A percentile compares a stretch with the other conserved stretches of the same genome.
phyloP scores from a whole-genome alignment of 2,797 vertebrate genomes.

The Erpetoichthys calabaricus region DNA sequence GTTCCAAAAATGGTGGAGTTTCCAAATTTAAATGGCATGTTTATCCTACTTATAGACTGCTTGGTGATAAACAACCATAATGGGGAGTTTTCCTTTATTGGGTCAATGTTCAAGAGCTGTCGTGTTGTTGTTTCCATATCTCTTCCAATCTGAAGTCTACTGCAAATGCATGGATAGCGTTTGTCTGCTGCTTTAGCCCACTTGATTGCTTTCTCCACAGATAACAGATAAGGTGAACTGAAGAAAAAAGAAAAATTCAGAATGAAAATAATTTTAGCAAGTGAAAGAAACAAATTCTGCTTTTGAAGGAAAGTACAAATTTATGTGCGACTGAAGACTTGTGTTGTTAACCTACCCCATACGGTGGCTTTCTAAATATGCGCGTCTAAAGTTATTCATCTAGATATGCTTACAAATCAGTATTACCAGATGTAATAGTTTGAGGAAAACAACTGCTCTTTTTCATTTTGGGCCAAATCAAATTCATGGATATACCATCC shows the following conservation, averaged over 20 bases:
- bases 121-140: constrained; percentile 63
- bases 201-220: constrained; percentile 46
- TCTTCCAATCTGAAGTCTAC: constrained; percentile 58
- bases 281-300: too few species aligned
- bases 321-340: too few species aligned
- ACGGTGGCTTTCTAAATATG: too few species aligned
- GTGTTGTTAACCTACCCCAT: too few species aligned
- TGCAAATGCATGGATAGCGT: constrained; percentile 58
- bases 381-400: too few species aligned
- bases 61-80: constrained; percentile 17
- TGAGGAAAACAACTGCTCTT: too few species aligned
- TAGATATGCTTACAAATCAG: too few species aligned
- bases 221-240: constrained; percentile 20
- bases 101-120: constrained; percentile 46
- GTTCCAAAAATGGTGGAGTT: background rate
- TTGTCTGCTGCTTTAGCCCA: constrained; percentile 56
- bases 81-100: constrained; percentile 21
- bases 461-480: too few species aligned
- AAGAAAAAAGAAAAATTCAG: background rate
- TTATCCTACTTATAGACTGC: constrained; percentile 4
- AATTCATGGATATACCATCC: too few species aligned
- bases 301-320: too few species aligned
- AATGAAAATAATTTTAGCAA: background rate
- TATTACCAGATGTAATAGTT: too few species aligned
- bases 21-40: background rate